A percentile compares a stretch with the other conserved stretches of the same genome.
These are phyloP conservation scores for Choloepus hoffmanni DNA, from an alignment of 2,113 vertebrate species.

Conservation along the genomic window DNA sequence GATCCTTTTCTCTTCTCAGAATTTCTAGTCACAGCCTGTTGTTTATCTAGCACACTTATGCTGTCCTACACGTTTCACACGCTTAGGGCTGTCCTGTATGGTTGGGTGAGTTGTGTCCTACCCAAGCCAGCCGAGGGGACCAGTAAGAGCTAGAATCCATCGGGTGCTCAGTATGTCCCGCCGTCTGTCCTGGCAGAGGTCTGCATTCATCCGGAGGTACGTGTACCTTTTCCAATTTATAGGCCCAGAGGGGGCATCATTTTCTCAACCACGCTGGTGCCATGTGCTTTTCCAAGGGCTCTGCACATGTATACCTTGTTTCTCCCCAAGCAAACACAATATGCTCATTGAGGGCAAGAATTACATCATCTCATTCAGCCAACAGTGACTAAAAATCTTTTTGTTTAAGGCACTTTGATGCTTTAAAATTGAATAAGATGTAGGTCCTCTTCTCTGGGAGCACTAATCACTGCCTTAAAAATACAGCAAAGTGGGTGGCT, in stretches of 20 bases:
- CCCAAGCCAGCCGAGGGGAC: background rate
- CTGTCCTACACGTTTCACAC: background rate
- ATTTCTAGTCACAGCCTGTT: background rate
- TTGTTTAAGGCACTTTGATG: background rate
- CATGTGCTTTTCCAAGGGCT: background rate
- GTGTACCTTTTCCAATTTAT: background rate
- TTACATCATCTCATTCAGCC: constrained; percentile 45
- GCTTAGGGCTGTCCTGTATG: background rate
- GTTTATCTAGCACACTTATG: background rate
- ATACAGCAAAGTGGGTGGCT: constrained; percentile 4
- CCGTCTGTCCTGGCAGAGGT: background rate
- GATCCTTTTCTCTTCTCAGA: background rate
- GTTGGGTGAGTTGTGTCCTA: background rate
- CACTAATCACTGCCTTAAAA: constrained; percentile 48
- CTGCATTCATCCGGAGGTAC: background rate
- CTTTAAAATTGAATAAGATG: constrained; percentile 40
- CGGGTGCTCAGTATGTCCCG: background rate
- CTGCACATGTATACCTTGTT: background rate
- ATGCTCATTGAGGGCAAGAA: background rate
- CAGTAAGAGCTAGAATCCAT: background rate
- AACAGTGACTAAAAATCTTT: constrained; percentile 23
- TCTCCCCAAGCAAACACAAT: background rate
- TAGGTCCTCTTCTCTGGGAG: constrained; percentile 16
- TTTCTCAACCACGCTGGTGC: background rate
- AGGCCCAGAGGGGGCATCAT: background rate